phyloP scores from a whole-genome alignment of 2,113 vertebrate species.

The Thinocorus orbignyianus region DNA sequence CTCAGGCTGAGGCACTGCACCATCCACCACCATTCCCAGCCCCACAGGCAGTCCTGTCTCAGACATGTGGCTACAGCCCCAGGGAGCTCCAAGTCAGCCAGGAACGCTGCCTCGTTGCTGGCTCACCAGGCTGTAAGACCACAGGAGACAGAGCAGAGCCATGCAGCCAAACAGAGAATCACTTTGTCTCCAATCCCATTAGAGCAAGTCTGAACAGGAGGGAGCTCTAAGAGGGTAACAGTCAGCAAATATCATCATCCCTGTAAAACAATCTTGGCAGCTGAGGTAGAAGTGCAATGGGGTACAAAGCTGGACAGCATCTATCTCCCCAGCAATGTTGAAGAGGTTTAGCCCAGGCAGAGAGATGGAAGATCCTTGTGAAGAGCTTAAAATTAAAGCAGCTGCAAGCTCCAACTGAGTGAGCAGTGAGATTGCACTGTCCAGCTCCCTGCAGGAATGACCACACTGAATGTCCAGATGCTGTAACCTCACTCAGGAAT shows the following conservation, averaged over 20 bases:
- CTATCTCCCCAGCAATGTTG: not conserved
- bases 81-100: not conserved
- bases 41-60: not conserved
- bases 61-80: not conserved
- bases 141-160: not conserved
- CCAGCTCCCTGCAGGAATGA: not conserved
- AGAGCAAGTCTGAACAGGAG: not conserved
- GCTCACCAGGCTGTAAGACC: not conserved
- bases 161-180: not conserved
- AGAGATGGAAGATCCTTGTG: not conserved
- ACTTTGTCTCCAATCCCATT: not conserved
- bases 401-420: not conserved
- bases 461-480: fast-evolving
- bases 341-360: not conserved
- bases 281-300: not conserved
- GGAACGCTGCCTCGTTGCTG: not conserved
- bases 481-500: not conserved
- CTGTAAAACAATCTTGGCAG: not conserved
- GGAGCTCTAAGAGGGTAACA: not conserved
- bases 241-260: not conserved
- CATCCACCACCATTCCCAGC: fast-evolving
- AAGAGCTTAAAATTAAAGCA: not conserved
- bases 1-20: fast-evolving
- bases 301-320: not conserved
- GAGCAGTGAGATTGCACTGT: not conserved